Conservation (phyloP, 1,140 invertebrate species). For the Saccostrea echinata region DNA sequence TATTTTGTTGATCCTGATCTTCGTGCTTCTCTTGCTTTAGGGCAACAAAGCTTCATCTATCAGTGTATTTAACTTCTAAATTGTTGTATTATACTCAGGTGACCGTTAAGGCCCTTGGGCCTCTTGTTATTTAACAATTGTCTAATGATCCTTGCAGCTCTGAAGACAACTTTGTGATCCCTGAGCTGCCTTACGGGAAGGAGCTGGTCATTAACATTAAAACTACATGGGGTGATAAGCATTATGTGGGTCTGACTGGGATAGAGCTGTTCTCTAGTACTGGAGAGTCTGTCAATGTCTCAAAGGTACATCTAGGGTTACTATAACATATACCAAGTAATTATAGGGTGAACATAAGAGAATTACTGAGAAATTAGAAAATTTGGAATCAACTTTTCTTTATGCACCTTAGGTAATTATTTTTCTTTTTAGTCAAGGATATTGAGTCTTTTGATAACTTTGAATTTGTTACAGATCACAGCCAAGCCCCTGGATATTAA, state of each 20-base stretch:
- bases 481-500: constrained; percentile 84
- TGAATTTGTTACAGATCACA: constrained; percentile 79
- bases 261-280: constrained; percentile 87
- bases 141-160: neutral
- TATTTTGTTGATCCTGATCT: no score
- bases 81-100: no score
- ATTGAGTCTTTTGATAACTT: neutral
- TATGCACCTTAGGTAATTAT: no score
- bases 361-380: no score
- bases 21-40: no score
- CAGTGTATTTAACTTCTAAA: no score
- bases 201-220: constrained; percentile 86
- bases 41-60: no score
- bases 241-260: constrained; percentile 90
- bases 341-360: no score
- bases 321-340: neutral
- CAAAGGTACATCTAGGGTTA: constrained; percentile 72
- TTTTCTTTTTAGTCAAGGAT: no score
- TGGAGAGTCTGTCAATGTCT: constrained; percentile 82
- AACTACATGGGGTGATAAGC: constrained; percentile 90
- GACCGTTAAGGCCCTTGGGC: no score
- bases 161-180: constrained; percentile 82
- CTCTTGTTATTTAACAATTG: no score
- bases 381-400: no score
- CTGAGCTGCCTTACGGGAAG: constrained; percentile 87